Conservation (phyloP, 2,113 vertebrate genomes). For the Seriola rivoliana region DNA sequence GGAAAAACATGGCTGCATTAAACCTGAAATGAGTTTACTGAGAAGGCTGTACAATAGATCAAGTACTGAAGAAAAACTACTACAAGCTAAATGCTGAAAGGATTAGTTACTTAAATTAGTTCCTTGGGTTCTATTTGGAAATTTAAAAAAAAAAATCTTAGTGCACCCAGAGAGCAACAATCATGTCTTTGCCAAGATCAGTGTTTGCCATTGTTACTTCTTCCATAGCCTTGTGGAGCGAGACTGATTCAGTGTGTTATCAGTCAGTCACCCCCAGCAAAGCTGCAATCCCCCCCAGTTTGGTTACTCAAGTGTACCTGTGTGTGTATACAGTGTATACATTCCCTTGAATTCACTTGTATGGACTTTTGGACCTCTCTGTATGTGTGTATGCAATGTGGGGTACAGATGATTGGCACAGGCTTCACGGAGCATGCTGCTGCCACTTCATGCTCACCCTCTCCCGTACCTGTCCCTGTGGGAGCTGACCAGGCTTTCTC, state of each 20-base stretch:
- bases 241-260: constrained; percentile 3
- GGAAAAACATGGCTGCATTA: not conserved
- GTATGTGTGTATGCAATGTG: not conserved
- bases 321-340: not conserved
- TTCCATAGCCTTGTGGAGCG: not conserved
- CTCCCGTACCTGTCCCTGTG: not conserved
- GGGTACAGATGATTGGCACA: constrained; percentile 18
- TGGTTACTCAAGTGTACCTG: not conserved
- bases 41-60: not conserved
- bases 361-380: too few species aligned
- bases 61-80: not conserved
- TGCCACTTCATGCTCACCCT: not conserved
- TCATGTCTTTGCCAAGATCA: not conserved
- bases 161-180: not conserved
- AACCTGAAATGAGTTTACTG: too few species aligned
- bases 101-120: not conserved
- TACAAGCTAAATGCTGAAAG: not conserved
- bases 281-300: not conserved
- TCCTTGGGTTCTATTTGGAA: not conserved
- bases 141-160: not conserved
- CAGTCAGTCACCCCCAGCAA: not conserved
- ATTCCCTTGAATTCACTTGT: too few species aligned
- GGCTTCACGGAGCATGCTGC: not conserved
- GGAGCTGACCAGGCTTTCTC: not conserved
- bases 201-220: constrained; percentile 1